Evolutionary conservation across 1,140 invertebrate genomes (phyloP), one percentile per base, ranked within the genome.

Genomic region (Atopsyche davidsoni): DNA sequence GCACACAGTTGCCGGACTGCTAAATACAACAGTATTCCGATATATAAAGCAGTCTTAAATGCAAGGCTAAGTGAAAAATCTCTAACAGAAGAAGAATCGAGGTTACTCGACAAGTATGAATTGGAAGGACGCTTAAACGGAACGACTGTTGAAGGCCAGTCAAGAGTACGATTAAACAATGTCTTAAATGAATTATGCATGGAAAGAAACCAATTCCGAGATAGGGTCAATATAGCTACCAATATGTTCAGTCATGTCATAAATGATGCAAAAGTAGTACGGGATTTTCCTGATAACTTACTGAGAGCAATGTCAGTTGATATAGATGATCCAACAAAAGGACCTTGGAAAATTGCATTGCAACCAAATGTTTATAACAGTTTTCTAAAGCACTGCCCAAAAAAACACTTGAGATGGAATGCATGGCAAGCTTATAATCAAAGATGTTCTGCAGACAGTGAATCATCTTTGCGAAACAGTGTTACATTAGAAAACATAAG

Each of bases 51-150:
- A 1, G 80, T 85, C 35, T 79, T 82, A 65, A 77, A 77, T 69
- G 76, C 78, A 31, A 72, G 72, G 52, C 68, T 75, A 63, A 59
- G 67, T n/a, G 59, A 77, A 6, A 69, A 76, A 23, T 70, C 79
- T 48, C 65, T 85, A 6, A 79, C 74, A 14, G 79, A 83, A 53
- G 80, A 83, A 64, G 79, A 91, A 67, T 74, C 75, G 39, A 75
- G 85, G 55, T 61, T 94, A 21, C 64, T 92, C 13, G 70, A 81
- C 32, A 92, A 91, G 68, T 91, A 84, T 69, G 59, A 85, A 35
- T 63, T 90, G 2, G 91, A 95, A 75, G 87, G 83, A 17, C 81
- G 78, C 62, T 70, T 92, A 4, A 89, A 89, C 71, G 92, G 90
- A 0, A 65, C 92, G 11, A 22, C 71, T 55, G 62, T 67, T 2